Base-by-base conservation (phyloP, 2,797 vertebrate species). In the Tauraco hartlaubi region DNA sequence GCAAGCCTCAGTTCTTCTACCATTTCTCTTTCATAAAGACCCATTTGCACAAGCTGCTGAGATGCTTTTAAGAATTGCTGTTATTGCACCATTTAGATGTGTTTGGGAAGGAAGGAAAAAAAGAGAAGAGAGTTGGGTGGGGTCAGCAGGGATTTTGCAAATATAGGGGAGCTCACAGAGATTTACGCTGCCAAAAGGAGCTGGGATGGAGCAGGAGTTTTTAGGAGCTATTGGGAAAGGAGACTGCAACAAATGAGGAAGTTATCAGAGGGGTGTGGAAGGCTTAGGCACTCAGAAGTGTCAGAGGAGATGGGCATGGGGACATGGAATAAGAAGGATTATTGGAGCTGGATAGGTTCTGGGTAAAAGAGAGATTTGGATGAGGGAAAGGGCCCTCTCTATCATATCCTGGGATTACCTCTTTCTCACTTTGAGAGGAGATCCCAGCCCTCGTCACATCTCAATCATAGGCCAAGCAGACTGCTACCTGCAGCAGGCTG, bases 321-420 rank as follows among this genome's bases (percentile, higher is more conserved):
- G 33, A 55, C n/a, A 9, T 17, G 15, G 51, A 69, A 82, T 91
- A 91, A 85, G 46, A 81, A 77, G 81, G 78, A 94, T 91, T 92
- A 95, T 73, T 66, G 43, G 16, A 75, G 15, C 41, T 85, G 63
- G 37, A 35, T 23, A 87, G 17, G 15, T 79, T 85, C 71, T 82
- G 63, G 67, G 43, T 87, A 89, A 76, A 89, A 73, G 64, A 64
- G 29, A 71, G 78, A 64, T 96, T 84, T 78, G 51, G 44, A 49
- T 75, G 90, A 95, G 67, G 64, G 74, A 91, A 94, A 69, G 75
- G 78, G 21, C 19, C 33, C 35, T 55, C 23, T 87, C 85, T 95
- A 78, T 62, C 55, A 18, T 54, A 54, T 28, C 33, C 46, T 43
- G 29, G 48, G 35, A 76, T 43, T 73, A 77, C 29, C 4, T 68